A percentile compares a stretch with the other conserved stretches of the same genome.
Conservation (phyloP, 2,113 vertebrate genomes). For the Lathamus discolor region DNA sequence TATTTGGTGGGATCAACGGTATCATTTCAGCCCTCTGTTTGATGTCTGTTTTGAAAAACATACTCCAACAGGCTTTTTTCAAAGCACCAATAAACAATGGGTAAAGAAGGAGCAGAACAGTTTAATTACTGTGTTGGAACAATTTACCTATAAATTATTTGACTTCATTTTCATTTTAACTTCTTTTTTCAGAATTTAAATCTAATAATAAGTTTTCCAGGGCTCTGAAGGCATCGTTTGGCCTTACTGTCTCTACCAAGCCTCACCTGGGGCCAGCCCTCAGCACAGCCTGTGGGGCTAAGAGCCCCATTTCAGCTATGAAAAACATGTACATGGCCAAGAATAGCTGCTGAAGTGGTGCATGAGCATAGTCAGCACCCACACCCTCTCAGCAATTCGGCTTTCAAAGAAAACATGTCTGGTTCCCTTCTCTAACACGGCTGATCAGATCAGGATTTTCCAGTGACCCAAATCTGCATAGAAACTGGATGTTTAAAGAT, state of each 20-base stretch:
- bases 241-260: background rate
- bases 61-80: background rate
- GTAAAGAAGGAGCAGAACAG: background rate
- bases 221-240: rapidly evolving
- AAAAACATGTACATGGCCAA: background rate
- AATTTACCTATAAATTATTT: background rate
- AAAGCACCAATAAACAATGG: background rate
- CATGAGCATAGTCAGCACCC: background rate
- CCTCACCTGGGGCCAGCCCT: background rate
- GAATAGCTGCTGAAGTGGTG: background rate
- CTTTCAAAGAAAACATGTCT: background rate
- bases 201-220: background rate
- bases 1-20: background rate
- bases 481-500: background rate
- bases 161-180: background rate
- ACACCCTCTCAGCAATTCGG: background rate
- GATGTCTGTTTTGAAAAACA: background rate
- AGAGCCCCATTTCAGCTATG: background rate
- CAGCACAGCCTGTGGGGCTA: background rate
- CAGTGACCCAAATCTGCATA: background rate
- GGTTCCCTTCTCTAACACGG: background rate
- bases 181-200: background rate
- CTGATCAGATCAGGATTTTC: background rate
- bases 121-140: background rate
- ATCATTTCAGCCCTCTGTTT: background rate